phyloP scores from a whole-genome alignment of 1,140 invertebrate genomes.

The Bombus waltoni region DNA sequence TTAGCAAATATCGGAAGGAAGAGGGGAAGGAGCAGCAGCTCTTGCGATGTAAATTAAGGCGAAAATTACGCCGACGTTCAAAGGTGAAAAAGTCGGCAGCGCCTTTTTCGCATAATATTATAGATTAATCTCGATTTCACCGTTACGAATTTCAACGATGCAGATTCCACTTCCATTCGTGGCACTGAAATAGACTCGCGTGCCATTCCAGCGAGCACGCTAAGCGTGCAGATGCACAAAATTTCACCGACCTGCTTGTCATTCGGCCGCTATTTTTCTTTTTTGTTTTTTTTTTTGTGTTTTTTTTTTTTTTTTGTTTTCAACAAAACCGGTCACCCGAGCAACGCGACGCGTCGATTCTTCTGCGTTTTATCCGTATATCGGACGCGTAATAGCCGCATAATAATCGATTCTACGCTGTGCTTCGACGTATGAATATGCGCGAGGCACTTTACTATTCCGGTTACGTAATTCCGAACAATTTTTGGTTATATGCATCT shows the following conservation, averaged over 20 bases:
- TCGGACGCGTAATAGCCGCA: constrained; percentile 12
- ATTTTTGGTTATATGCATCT: neutral
- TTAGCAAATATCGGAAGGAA: neutral
- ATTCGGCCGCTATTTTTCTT: neutral
- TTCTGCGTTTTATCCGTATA: constrained; percentile 27
- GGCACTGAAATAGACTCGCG: neutral
- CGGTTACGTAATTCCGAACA: neutral
- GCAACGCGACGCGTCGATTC: neutral
- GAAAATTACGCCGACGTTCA: neutral
- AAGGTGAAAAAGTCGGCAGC: neutral
- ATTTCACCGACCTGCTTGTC: constrained; percentile 12
- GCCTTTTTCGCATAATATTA: neutral
- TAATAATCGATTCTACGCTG: constrained; percentile 55
- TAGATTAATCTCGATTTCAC: constrained; percentile 15
- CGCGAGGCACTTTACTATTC: too few species aligned
- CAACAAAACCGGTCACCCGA: too few species aligned
- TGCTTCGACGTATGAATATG: constrained; percentile 1
- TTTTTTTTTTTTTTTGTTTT: neutral
- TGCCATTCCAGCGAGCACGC: neutral
- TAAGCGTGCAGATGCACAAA: neutral
- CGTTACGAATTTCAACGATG: constrained; percentile 24
- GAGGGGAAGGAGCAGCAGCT: too few species aligned
- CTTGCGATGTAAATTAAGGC: neutral
- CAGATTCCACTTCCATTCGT: neutral
- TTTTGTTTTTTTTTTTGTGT: too few species aligned